phyloP scores from a whole-genome alignment of 2,888 invertebrate genomes.

The Drosophila leonis region DNA sequence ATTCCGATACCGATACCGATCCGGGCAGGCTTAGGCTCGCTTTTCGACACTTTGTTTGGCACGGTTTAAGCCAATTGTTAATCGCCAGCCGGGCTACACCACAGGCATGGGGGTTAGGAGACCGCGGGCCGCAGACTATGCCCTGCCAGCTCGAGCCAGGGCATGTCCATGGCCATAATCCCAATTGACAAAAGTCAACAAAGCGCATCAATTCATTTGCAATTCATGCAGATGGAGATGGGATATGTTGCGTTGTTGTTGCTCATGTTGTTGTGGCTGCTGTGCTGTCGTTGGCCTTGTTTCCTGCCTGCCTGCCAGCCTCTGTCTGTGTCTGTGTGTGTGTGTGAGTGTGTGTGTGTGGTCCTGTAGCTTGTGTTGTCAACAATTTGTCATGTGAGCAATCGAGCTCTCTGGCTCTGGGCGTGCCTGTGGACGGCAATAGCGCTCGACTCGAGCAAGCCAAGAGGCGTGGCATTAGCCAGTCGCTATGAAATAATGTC shows the following conservation, averaged over 20 bases:
- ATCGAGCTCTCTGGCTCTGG: constrained; percentile 24
- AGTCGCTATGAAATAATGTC: not conserved
- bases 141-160: constrained; percentile 8
- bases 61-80: constrained; percentile 80
- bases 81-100: constrained; percentile 41
- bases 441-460: not conserved
- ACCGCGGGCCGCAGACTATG: not conserved
- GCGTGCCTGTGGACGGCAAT: constrained; percentile 28
- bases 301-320: constrained; percentile 32
- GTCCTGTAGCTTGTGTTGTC: constrained; percentile 64
- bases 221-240: constrained; percentile 71
- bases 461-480: constrained; percentile 1
- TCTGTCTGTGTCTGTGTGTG: not conserved
- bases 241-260: constrained; percentile 26
- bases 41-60: constrained; percentile 82
- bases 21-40: constrained; percentile 74
- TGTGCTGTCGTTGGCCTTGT: constrained; percentile 35
- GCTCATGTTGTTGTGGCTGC: constrained; percentile 2
- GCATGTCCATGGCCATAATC: constrained; percentile 66
- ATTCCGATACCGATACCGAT: constrained; percentile 43
- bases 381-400: constrained; percentile 71
- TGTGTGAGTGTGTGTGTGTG: constrained; percentile 47
- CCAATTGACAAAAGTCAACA: constrained; percentile 83
- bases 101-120: constrained; percentile 1
- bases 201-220: constrained; percentile 82